A percentile compares a stretch with the other conserved stretches of the same genome.
phyloP scores from a whole-genome alignment of 2,797 vertebrate species.

The Eospalax fontanierii region DNA sequence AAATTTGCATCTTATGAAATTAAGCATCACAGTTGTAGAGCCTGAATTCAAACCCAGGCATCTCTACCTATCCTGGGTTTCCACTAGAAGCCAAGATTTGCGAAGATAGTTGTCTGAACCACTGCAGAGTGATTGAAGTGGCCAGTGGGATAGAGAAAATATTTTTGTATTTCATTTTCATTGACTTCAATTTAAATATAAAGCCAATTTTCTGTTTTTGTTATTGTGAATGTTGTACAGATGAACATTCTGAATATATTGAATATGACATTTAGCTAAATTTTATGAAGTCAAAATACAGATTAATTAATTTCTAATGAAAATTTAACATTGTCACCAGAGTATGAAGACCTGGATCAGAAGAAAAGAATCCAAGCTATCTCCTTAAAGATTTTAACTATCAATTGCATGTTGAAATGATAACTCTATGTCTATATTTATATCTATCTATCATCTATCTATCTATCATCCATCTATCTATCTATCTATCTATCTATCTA shows the following conservation, averaged over 20 bases:
- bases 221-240: slow-evolving; percentile 7
- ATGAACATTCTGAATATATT: background rate
- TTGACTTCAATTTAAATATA: too few relatives aligned
- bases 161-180: too few relatives aligned
- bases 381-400: background rate
- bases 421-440: too few relatives aligned
- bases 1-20: background rate
- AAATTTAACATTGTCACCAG: background rate
- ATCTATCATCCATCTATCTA: too few relatives aligned
- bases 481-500: too few relatives aligned
- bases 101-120: background rate
- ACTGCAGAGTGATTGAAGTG: background rate
- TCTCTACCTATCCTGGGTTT: background rate
- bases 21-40: background rate
- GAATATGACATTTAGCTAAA: slow-evolving; percentile 12
- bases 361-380: slow-evolving; percentile 4
- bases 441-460: too few relatives aligned
- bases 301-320: background rate
- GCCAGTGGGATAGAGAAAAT: background rate
- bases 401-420: background rate
- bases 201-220: background rate
- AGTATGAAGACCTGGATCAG: background rate
- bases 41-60: background rate
- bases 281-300: slow-evolving; percentile 49
- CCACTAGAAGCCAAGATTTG: background rate